Percentiles rank a stretch among this genome's conserved stretches.
These are phyloP conservation scores for Salvator merianae DNA, from an alignment of 2,113 vertebrate species.

Conservation along the genomic window DNA sequence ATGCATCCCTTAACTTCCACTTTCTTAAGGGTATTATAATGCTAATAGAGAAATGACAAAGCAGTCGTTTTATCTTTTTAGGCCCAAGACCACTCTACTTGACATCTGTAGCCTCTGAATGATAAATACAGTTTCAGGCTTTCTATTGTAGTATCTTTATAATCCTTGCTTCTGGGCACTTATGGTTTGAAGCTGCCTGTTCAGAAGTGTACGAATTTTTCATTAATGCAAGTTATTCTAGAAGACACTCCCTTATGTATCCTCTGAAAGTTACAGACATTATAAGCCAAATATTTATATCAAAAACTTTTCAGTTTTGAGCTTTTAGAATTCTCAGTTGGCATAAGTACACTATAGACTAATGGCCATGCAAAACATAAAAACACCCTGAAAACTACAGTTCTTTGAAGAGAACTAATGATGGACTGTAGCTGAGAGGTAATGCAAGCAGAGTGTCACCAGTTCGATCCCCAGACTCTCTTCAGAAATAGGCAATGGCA, in stretches of 20 bases:
- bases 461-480: too few relatives aligned
- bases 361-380: neutral
- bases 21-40: constrained; percentile 58
- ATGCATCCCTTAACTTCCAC: constrained; percentile 47
- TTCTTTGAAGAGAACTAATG: neutral
- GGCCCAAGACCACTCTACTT: constrained; percentile 42
- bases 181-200: constrained; percentile 25
- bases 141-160: constrained; percentile 46
- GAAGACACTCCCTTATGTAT: neutral
- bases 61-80: constrained; percentile 50
- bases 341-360: neutral
- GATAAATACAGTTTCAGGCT: constrained; percentile 48
- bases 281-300: neutral
- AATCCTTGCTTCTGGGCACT: constrained; percentile 45
- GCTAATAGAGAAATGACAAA: constrained; percentile 62
- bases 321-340: rapidly evolving
- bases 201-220: constrained; percentile 29
- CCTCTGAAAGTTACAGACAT: neutral
- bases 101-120: constrained; percentile 55
- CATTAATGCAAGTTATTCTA: constrained; percentile 27
- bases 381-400: neutral
- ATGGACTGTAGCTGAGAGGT: too few relatives aligned
- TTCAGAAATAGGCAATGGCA: too few relatives aligned
- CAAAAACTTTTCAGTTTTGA: neutral
- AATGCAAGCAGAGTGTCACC: too few relatives aligned